phyloP scores from a whole-genome alignment of 2,888 invertebrate genomes.

The Leptarthrus brevirostris region DNA sequence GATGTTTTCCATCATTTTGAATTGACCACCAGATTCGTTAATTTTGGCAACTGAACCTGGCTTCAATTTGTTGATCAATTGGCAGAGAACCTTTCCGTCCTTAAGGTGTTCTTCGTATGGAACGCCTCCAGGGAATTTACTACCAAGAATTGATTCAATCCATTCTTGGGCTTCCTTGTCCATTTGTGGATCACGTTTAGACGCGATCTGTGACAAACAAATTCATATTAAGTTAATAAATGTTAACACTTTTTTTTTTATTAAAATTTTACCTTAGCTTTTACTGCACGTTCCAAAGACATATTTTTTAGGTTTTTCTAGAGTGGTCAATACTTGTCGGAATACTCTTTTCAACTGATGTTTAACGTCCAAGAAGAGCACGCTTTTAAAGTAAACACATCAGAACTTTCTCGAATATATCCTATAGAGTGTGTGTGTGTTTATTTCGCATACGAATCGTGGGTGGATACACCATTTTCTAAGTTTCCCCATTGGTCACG shows the following conservation, averaged over 20 bases:
- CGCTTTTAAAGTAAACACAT: slow-evolving; percentile 60
- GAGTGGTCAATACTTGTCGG: slow-evolving; percentile 61
- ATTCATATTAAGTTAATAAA: slow-evolving; percentile 6
- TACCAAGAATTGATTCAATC: slow-evolving; percentile 88
- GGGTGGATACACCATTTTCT: slow-evolving; percentile 28
- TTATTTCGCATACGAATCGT: slow-evolving; percentile 39
- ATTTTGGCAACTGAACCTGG: slow-evolving; percentile 91
- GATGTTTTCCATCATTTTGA: slow-evolving; percentile 99
- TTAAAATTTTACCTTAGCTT: slow-evolving; percentile 79
- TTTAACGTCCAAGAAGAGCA: slow-evolving; percentile 59
- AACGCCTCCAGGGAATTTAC: slow-evolving; percentile 86
- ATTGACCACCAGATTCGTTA: slow-evolving; percentile 94
- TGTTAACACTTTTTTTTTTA: background rate
- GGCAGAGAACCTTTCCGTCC: slow-evolving; percentile 93
- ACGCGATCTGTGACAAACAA: slow-evolving; percentile 73
- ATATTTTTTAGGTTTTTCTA: slow-evolving; percentile 69
- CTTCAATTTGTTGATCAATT: slow-evolving; percentile 91
- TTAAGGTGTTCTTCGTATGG: slow-evolving; percentile 88
- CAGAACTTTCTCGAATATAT: slow-evolving; percentile 33
- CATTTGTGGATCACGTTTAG: slow-evolving; percentile 83
- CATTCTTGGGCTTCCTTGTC: slow-evolving; percentile 92
- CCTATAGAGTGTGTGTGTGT: slow-evolving; percentile 12
- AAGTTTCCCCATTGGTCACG: slow-evolving; percentile 2
- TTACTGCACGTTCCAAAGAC: slow-evolving; percentile 94
- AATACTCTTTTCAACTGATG: slow-evolving; percentile 64